Percentiles rank a stretch among this genome's conserved stretches.
Conservation (phyloP, 2,888 invertebrate genomes). For the Thecocarcelia acutangulata region DNA sequence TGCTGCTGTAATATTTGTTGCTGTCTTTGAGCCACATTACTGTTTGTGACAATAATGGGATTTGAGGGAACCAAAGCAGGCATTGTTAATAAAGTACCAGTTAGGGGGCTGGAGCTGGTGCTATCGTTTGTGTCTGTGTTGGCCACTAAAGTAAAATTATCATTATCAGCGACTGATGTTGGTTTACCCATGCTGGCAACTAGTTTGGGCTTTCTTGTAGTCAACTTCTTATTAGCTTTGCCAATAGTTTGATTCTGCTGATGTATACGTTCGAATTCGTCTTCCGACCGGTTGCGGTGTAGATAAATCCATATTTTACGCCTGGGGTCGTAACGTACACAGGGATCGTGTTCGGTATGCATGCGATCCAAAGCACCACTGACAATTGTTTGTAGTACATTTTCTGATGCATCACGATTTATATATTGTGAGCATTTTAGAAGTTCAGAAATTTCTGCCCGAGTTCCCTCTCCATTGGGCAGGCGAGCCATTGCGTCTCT, state of each 20-base stretch:
- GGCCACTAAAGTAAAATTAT: conserved; percentile 37
- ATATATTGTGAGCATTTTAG: conserved; percentile 89
- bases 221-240: conserved; percentile 82
- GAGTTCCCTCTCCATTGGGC: conserved; percentile 95
- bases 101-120: conserved; percentile 30
- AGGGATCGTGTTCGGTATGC: conserved; percentile 93
- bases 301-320: conserved; percentile 98
- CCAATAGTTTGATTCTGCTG: conserved; percentile 86
- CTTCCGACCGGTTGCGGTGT: conserved; percentile 87
- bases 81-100: conserved; percentile 62
- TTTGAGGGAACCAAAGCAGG: conserved; percentile 77
- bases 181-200: not conserved
- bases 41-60: conserved; percentile 71
- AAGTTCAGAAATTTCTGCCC: conserved; percentile 94
- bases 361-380: conserved; percentile 95
- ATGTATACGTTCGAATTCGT: conserved; percentile 86
- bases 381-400: conserved; percentile 87
- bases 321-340: conserved; percentile 95
- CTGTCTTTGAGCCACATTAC: conserved; percentile 59
- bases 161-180: conserved; percentile 28
- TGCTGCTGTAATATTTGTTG: conserved; percentile 65
- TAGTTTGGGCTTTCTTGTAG: conserved; percentile 73
- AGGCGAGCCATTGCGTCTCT: conserved; percentile 95
- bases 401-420: conserved; percentile 81
- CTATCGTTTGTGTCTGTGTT: conserved; percentile 26